phyloP scores from a whole-genome alignment of 2,113 vertebrate species.

The Notarius quadriscutis region DNA sequence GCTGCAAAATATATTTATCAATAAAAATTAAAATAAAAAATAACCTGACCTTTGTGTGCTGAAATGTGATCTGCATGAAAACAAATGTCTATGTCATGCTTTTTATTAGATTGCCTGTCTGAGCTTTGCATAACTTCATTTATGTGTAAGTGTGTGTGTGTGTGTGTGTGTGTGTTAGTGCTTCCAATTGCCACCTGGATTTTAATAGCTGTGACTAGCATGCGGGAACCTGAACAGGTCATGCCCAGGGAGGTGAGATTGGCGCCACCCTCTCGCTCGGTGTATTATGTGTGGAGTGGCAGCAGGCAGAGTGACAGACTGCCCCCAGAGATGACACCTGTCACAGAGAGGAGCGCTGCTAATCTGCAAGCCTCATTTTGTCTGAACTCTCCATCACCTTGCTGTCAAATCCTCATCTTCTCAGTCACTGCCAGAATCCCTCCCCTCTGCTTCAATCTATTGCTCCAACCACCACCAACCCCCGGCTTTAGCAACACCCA shows the following conservation, averaged over 20 bases:
- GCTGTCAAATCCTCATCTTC: conserved; percentile 95
- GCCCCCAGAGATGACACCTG: conserved; percentile 99
- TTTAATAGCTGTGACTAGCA: conserved; percentile 70
- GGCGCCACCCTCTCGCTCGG: conserved; percentile 66
- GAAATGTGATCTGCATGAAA: conserved; percentile 29
- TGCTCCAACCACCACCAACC: conserved; percentile 52
- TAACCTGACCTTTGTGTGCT: conserved; percentile 1
- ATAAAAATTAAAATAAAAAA: neutral
- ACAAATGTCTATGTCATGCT: conserved; percentile 39
- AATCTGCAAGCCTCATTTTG: conserved; percentile 98
- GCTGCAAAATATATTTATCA: neutral
- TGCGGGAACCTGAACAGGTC: conserved; percentile 62
- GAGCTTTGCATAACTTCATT: conserved; percentile 44
- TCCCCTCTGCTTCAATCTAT: conserved; percentile 64
- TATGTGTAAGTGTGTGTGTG: conserved; percentile 26
- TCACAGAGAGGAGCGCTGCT: conserved; percentile 90
- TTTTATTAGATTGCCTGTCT: conserved; percentile 49
- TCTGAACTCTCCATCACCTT: conserved; percentile 93
- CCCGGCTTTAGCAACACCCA: conserved; percentile 44
- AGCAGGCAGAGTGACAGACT: conserved; percentile 95
- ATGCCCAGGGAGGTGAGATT: conserved; percentile 67
- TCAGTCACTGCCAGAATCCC: conserved; percentile 84
- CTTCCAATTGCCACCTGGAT: conserved; percentile 62
- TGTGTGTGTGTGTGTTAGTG: conserved; percentile 39
- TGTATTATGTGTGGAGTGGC: conserved; percentile 91